These are phyloP conservation scores for Mongoloraphidia duomilia DNA, from an alignment of 2,888 invertebrate species.

Conservation along the genomic window DNA sequence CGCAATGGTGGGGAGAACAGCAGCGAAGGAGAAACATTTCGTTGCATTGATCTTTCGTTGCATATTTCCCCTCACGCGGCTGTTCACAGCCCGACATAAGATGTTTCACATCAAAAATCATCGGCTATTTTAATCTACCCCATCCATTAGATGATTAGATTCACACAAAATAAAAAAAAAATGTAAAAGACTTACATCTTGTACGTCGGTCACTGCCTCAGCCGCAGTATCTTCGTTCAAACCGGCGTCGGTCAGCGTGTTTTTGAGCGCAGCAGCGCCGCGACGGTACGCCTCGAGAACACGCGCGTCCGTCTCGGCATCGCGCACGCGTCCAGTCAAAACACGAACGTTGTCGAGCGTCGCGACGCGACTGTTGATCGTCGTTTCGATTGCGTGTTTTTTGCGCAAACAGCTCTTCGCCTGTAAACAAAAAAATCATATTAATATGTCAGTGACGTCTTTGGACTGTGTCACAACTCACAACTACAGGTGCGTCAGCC, in stretches of 20 bases:
- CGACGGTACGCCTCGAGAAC: constrained; percentile 47
- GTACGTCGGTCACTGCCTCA: constrained; percentile 57
- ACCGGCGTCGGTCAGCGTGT: constrained; percentile 43
- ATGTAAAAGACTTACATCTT: constrained; percentile 38
- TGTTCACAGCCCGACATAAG: too few species aligned
- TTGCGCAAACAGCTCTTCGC: constrained; percentile 45
- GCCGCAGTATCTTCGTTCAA: constrained; percentile 53
- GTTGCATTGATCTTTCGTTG: too few species aligned
- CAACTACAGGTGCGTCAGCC: constrained; percentile 26
- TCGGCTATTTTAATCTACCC: too few species aligned
- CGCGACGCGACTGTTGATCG: constrained; percentile 36
- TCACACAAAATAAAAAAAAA: background rate
- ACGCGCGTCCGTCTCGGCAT: constrained; percentile 38
- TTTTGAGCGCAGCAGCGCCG: constrained; percentile 52
- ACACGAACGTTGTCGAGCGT: constrained; percentile 44
- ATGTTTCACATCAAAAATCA: too few species aligned
- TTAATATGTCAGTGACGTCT: constrained; percentile 17
- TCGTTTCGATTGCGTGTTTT: constrained; percentile 42
- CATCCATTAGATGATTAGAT: too few species aligned
- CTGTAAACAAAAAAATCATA: constrained; percentile 24
- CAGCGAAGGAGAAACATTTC: too few species aligned
- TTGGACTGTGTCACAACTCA: constrained; percentile 24
- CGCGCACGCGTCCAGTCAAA: constrained; percentile 40
- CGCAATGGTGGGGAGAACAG: too few species aligned
- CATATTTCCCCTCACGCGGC: too few species aligned